Conservation (phyloP, 2,797 vertebrate genomes). For the Betta splendens region DNA sequence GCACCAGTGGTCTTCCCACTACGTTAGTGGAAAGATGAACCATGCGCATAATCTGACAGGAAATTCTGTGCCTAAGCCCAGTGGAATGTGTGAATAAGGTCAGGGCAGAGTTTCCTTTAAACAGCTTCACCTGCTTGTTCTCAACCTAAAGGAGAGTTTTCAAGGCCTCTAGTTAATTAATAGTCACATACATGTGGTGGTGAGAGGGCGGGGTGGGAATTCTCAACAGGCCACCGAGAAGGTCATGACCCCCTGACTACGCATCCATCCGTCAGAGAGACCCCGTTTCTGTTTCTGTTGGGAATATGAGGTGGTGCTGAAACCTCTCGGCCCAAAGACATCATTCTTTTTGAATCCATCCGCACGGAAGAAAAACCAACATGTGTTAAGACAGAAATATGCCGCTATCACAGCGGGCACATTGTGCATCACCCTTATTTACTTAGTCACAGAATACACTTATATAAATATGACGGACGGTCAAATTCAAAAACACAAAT, state of each 20-base stretch:
- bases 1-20: background rate
- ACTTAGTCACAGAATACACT: conserved; percentile 8
- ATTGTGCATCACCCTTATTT: conserved; percentile 17
- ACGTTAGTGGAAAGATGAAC: background rate
- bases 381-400: conserved; percentile 38
- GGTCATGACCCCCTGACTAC: conserved; percentile 43
- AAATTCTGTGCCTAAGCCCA: conserved; percentile 10
- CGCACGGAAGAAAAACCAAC: conserved; percentile 15
- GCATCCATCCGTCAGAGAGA: conserved; percentile 31
- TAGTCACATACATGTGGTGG: conserved; percentile 38
- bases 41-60: background rate
- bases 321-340: too few relatives aligned
- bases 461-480: background rate
- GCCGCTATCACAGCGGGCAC: conserved; percentile 10
- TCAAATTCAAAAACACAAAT: too few relatives aligned
- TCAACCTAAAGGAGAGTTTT: conserved; percentile 41
- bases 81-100: conserved; percentile 29
- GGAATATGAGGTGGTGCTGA: conserved; percentile 21
- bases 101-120: conserved; percentile 33
- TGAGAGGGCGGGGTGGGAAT: too few relatives aligned
- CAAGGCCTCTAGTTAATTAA: conserved; percentile 59
- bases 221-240: conserved; percentile 49
- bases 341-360: conserved; percentile 8
- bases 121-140: conserved; percentile 37
- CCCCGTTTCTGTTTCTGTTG: conserved; percentile 49